Evolutionary conservation across 2,888 invertebrate species (phyloP), one percentile per base, ranked within the genome.

Genomic region (Xestobium rufovillosum): DNA sequence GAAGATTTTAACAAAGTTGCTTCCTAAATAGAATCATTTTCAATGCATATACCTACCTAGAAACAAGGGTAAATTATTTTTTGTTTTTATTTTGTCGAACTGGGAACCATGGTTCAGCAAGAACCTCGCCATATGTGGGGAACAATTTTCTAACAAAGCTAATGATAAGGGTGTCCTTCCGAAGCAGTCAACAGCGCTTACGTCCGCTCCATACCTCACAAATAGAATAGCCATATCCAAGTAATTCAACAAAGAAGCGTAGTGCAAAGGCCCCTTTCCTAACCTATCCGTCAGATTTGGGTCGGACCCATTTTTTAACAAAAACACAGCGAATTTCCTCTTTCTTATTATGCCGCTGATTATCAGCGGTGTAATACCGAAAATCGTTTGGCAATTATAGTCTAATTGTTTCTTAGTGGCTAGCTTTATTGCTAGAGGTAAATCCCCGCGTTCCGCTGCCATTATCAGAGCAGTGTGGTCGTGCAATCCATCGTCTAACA

Each of bases 111-210:
- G 41, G 8, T 36, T 41, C 23, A 57, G 25, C 19, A 58, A 36
- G 11, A 34, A 39, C 34, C 40, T 44, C 0, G 49, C 49, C 6
- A 55, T 49, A 1, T 38, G 9, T 10, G 41, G 19, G 2, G 47
- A 42, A 1, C 44, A 48, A 12, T 31, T 27, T 12, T 53, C 51
- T 2, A 49, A 46, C 2, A 50, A 39, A 10, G 42, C 41, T 3
- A 44, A 31, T 1, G 46, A 36, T 12, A 57, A 19, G 1, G 58
- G 56, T 0, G 53, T 50, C 8, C 48, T 48, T n/a, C 50, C 53
- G 29, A 53, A 58, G 26, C 34, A 38, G 33, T 57, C 56, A 1
- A 34, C 15, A 2, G 38, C 38, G 31, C 53, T 52, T 2, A 49
- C 23, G 4, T 42, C 12, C 1, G 53, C 56, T 6, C 47, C 42